Percentiles rank a stretch among this genome's conserved stretches.
These are phyloP conservation scores for Thymelicus acteon DNA, from an alignment of 2,888 invertebrate species.

Conservation along the genomic window DNA sequence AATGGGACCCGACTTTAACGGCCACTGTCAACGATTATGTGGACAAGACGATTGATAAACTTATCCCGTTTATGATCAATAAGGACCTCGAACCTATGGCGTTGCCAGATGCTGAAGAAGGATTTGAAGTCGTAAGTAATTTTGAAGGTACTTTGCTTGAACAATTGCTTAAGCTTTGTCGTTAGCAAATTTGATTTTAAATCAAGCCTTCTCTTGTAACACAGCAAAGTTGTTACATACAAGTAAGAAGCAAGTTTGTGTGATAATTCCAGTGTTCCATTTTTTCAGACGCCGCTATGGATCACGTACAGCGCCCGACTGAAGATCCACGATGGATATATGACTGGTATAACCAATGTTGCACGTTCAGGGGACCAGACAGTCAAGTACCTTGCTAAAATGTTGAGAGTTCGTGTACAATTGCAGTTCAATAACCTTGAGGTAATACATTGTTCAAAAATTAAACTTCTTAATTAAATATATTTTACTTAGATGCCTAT, in stretches of 20 bases:
- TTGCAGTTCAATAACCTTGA: slow-evolving; percentile 67
- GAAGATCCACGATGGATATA: slow-evolving; percentile 72
- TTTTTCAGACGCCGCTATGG: slow-evolving; percentile 67
- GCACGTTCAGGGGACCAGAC: slow-evolving; percentile 75
- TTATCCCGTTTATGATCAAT: slow-evolving; percentile 67
- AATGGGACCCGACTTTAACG: slow-evolving; percentile 62
- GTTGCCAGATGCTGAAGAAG: slow-evolving; percentile 74
- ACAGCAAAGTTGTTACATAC: no score
- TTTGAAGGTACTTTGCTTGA: not conserved
- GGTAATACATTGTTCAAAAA: slow-evolving; percentile 49
- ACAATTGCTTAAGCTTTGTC: no score
- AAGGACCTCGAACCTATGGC: slow-evolving; percentile 79
- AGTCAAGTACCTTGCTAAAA: slow-evolving; percentile 75
- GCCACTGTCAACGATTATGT: slow-evolving; percentile 77
- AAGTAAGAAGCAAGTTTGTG: no score
- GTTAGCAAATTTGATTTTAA: no score
- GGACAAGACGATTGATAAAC: slow-evolving; percentile 69
- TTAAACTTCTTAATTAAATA: no score
- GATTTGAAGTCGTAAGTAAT: slow-evolving; percentile 76
- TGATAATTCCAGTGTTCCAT: not conserved
- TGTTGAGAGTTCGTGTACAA: slow-evolving; percentile 71
- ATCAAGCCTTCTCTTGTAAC: no score
- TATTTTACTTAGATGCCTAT: no score
- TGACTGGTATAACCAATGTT: slow-evolving; percentile 76
- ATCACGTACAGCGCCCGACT: slow-evolving; percentile 82